Conservation (phyloP, 1,140 invertebrate species). For the Drosophila pandora region DNA sequence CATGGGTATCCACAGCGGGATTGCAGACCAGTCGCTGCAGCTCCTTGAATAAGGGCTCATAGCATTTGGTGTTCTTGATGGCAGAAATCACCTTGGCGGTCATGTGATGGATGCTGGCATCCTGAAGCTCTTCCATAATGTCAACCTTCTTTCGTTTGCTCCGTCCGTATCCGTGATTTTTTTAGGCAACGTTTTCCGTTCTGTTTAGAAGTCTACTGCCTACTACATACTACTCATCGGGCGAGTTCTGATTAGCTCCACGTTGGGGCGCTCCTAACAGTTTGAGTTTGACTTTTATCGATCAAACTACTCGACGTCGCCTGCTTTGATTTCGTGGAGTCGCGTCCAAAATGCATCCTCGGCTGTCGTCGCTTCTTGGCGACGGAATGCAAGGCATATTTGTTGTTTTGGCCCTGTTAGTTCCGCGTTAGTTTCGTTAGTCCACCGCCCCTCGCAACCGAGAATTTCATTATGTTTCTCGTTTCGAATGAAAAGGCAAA, state of each 20-base stretch:
- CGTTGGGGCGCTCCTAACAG: slow-evolving; percentile 16
- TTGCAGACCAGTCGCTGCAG: slow-evolving; percentile 87
- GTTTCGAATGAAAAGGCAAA: slow-evolving; percentile 40
- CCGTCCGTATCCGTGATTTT: slow-evolving; percentile 3
- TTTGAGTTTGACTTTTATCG: slow-evolving; percentile 52
- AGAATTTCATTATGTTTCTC: slow-evolving; percentile 55
- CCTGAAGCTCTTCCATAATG: slow-evolving; percentile 85
- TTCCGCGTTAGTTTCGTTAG: slow-evolving; percentile 12
- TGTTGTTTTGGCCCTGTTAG: slow-evolving; percentile 37
- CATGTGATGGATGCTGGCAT: slow-evolving; percentile 86
- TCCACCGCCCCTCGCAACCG: slow-evolving; percentile 32
- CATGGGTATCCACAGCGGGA: slow-evolving; percentile 88
- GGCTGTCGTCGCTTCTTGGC: slow-evolving; percentile 64
- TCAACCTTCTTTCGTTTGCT: neutral
- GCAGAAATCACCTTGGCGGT: slow-evolving; percentile 87
- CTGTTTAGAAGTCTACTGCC: slow-evolving; percentile 5
- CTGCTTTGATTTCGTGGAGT: slow-evolving; percentile 51
- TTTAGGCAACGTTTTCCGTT: neutral
- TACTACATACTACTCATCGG: slow-evolving; percentile 24
- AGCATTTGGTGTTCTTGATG: slow-evolving; percentile 87
- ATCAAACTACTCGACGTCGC: slow-evolving; percentile 53
- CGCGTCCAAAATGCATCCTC: slow-evolving; percentile 13
- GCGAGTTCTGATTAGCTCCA: slow-evolving; percentile 24
- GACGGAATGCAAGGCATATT: slow-evolving; percentile 76
- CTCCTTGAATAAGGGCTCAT: slow-evolving; percentile 87